Percentiles rank a stretch among this genome's conserved stretches.
phyloP scores from a whole-genome alignment of 2,888 invertebrate genomes.

The Cephus nigrinus region DNA sequence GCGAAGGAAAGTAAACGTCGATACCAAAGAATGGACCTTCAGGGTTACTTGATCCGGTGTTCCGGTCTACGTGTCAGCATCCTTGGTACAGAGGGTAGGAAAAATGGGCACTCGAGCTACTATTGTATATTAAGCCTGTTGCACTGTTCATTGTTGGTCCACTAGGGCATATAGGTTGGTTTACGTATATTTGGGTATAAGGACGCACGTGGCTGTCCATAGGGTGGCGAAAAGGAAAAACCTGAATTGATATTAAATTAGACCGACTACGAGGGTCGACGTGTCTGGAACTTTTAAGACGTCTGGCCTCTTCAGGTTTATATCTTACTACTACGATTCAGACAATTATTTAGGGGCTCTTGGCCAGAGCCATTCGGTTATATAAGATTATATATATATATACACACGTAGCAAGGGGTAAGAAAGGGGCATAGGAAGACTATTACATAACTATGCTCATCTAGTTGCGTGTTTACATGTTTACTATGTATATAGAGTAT shows the following conservation, averaged over 20 bases:
- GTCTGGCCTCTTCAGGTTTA: background rate
- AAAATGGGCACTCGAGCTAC: no score
- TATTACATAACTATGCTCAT: background rate
- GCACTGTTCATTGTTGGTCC: no score
- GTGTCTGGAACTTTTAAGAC: background rate
- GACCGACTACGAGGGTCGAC: background rate
- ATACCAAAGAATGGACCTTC: background rate
- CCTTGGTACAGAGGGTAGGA: background rate
- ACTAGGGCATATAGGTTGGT: no score
- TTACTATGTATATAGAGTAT: background rate
- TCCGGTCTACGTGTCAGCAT: background rate
- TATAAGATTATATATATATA: no score
- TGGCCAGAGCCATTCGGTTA: constrained; percentile 1
- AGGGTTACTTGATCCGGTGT: background rate
- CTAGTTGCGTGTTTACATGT: background rate
- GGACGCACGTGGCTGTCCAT: background rate
- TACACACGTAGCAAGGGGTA: background rate
- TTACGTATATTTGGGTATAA: background rate
- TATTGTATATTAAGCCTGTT: no score
- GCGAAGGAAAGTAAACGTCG: background rate
- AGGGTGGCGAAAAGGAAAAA: background rate
- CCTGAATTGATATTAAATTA: background rate
- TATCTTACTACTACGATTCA: background rate
- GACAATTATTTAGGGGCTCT: constrained; percentile 6
- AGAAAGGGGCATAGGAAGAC: background rate